A percentile compares a stretch with the other conserved stretches of the same genome.
phyloP scores from a whole-genome alignment of 1,140 invertebrate genomes.

The Hesperophylax magnus region DNA sequence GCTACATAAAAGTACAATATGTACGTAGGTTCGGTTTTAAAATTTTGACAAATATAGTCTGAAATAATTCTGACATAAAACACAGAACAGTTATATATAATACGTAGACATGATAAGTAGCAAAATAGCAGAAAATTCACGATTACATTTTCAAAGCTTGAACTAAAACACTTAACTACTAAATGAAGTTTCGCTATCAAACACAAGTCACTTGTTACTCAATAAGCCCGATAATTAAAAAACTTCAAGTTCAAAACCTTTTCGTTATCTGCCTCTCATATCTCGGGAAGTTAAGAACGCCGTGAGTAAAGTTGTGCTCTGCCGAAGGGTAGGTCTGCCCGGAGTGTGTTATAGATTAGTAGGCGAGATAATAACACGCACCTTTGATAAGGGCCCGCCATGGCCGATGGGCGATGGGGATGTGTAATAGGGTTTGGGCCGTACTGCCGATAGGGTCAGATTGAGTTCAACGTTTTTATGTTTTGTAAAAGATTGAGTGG shows the following conservation, averaged over 20 bases:
- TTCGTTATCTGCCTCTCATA: neutral
- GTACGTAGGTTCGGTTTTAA: no score
- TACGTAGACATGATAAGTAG: no score
- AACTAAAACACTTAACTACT: no score
- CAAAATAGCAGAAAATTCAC: no score
- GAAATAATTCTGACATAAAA: no score
- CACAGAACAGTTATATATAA: no score
- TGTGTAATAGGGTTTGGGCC: conserved; percentile 45
- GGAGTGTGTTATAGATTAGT: conserved; percentile 21
- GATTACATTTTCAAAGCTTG: no score
- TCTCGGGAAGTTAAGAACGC: conserved; percentile 8
- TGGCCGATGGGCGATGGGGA: conserved; percentile 12
- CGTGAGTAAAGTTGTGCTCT: conserved; percentile 8
- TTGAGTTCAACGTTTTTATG: conserved; percentile 53
- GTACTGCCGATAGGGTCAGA: conserved; percentile 49
- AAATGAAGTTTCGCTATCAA: no score
- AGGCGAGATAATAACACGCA: conserved; percentile 38
- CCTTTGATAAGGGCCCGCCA: conserved; percentile 17
- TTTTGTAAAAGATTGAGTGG: conserved; percentile 53
- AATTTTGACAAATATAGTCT: no score
- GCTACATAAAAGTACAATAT: no score
- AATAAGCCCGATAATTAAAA: conserved; percentile 5
- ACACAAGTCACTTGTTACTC: conserved; percentile 16
- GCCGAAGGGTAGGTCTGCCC: neutral
- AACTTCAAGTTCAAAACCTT: conserved; percentile 10